These are phyloP conservation scores for Microctonus hyperodae DNA, from an alignment of 2,888 invertebrate genomes.

Conservation along the genomic window DNA sequence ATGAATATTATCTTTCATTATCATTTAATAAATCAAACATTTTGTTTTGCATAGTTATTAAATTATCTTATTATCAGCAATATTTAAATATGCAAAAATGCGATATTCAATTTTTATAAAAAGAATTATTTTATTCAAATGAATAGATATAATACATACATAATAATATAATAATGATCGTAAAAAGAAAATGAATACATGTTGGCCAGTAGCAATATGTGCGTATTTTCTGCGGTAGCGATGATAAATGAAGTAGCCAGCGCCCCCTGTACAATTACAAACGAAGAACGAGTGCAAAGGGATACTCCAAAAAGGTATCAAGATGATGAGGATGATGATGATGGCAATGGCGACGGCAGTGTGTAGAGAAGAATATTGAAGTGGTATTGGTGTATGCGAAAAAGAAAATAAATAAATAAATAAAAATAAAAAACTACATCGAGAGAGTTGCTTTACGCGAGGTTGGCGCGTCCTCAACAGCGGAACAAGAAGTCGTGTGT, in stretches of 20 bases:
- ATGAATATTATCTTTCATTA: no score
- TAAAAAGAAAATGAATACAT: no score
- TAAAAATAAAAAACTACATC: conserved; percentile 24
- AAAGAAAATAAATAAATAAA: conserved; percentile 22
- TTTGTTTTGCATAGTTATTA: no score
- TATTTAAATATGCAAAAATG: no score
- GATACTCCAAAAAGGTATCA: background rate
- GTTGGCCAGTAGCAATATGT: conserved; percentile 48
- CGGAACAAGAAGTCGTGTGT: background rate
- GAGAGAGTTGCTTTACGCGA: conserved; percentile 35
- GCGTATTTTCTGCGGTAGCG: background rate
- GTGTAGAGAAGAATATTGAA: conserved; percentile 3
- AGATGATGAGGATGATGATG: conserved; percentile 7
- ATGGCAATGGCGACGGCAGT: conserved; percentile 10
- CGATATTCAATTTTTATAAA: no score
- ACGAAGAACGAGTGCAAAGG: background rate
- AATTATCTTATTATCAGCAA: no score
- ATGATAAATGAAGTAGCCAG: background rate
- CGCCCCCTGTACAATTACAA: conserved; percentile 29
- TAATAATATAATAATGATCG: no score
- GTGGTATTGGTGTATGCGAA: background rate
- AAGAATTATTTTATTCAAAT: no score
- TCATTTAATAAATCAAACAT: no score
- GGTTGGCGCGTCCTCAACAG: conserved; percentile 27
- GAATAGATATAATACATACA: no score